Evolutionary conservation across 2,797 vertebrate genomes (phyloP).

Genomic region (Syngnathus rostellatus): DNA sequence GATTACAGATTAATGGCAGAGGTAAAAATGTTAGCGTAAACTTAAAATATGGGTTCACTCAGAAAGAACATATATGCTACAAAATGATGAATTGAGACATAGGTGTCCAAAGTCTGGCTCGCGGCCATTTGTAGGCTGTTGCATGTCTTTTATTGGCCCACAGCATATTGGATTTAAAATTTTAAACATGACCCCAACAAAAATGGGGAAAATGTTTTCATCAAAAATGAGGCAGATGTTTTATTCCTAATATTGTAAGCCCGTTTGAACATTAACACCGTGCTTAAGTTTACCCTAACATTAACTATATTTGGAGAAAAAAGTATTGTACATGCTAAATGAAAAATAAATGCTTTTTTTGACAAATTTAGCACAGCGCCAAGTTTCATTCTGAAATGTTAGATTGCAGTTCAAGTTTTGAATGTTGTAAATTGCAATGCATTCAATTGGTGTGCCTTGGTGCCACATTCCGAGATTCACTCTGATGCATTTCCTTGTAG

Average conservation of each 20-base stretch:
- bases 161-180: background rate
- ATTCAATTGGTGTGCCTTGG: background rate
- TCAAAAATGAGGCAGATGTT: background rate
- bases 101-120: background rate
- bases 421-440: background rate
- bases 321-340: background rate
- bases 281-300: background rate
- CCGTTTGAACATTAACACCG: background rate
- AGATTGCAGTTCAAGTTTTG: background rate
- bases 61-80: background rate
- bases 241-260: background rate
- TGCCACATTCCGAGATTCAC: background rate
- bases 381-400: background rate
- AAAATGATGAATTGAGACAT: background rate
- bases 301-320: background rate
- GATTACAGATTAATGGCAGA: constrained; percentile 2
- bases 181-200: background rate
- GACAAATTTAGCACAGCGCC: background rate
- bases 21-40: background rate
- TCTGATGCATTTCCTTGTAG: background rate
- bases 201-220: background rate
- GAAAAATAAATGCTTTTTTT: background rate
- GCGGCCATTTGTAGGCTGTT: background rate
- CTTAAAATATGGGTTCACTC: background rate
- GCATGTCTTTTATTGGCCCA: background rate